phyloP scores from a whole-genome alignment of 2,888 invertebrate species.

The Zygogramma bicolorata region DNA sequence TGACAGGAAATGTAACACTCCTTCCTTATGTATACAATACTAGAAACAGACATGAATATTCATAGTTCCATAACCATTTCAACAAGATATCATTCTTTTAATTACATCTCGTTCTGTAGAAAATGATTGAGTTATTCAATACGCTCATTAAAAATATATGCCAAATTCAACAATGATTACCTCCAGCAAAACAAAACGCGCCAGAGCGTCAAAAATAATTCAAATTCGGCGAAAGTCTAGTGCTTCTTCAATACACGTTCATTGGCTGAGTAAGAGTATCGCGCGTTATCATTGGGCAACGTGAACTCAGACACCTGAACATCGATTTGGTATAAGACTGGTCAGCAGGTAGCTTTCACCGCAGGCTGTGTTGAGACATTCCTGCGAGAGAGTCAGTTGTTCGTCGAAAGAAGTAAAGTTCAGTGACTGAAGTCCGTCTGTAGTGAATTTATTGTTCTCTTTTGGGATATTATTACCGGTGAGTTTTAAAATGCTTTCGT shows the following conservation, averaged over 20 bases:
- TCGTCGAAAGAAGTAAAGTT: conserved; percentile 4
- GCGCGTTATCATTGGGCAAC: conserved; percentile 43
- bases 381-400: conserved; percentile 24
- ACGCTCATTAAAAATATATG: background rate
- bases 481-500: background rate
- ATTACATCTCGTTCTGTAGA: background rate
- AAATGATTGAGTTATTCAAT: background rate
- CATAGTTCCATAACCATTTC: background rate
- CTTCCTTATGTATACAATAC: too few relatives aligned
- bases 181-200: conserved; percentile 2
- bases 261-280: conserved; percentile 44
- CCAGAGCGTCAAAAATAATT: conserved; percentile 19
- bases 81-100: background rate
- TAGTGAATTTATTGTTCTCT: conserved; percentile 10
- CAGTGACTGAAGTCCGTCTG: conserved; percentile 22
- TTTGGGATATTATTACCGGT: conserved; percentile 17
- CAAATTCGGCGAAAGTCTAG: conserved; percentile 18
- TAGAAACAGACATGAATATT: too few relatives aligned
- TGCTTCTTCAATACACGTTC: conserved; percentile 24
- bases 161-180: background rate
- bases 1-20: background rate
- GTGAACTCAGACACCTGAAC: conserved; percentile 50
- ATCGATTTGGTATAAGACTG: conserved; percentile 50
- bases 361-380: conserved; percentile 37
- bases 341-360: conserved; percentile 38